Base-by-base conservation (phyloP, 2,888 invertebrate genomes). In the Hemithea aestivaria region DNA sequence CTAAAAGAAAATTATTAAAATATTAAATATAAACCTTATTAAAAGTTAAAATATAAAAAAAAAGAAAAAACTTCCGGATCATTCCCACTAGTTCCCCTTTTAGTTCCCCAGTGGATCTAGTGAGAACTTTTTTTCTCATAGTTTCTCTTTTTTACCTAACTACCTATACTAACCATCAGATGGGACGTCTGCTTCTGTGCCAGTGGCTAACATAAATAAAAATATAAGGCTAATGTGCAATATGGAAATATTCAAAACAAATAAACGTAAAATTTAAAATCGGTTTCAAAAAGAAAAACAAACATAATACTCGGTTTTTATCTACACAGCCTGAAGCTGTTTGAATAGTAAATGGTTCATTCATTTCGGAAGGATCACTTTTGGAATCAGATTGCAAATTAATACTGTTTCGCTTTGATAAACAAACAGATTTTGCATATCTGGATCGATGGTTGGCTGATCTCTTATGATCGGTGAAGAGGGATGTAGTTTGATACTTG, bases 351-450 rank as follows among this genome's bases (percentile, higher is more conserved):
- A 82, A 82, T 76, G 74, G 78, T 76, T 78, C 69, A 73, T 74
- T 71, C 73, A 69, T 73, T 73, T 68, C 58, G 58, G 20, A 26
- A 56, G 64, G 75, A 76, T 76, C 72, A 80, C 78, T 78, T 69
- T 41, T 53, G 51, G 78, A 81, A 77, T 62, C 68, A 55, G 62
- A 71, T 70, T 66, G 67, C 45, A 76, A 80, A 81, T 81, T 76
- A 79, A 73, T 77, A 74, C 73, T 71, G 67, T 60, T 72, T 73
- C 66, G 64, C 64, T 70, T 65, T 62, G 75, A 78, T 81, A 79
- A 87, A 79, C 80, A 81, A 84, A 84, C 77, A 79, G 54, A 66
- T 63, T 83, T 82, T 83, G 76, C 82, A 85, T 84, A 83, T 81
- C 74, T 55, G 51, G 64, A 78, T 73, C 69, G 54, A 51, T 51